These are phyloP conservation scores for Malachius bipustulatus DNA, from an alignment of 2,888 invertebrate species.

Conservation along the genomic window DNA sequence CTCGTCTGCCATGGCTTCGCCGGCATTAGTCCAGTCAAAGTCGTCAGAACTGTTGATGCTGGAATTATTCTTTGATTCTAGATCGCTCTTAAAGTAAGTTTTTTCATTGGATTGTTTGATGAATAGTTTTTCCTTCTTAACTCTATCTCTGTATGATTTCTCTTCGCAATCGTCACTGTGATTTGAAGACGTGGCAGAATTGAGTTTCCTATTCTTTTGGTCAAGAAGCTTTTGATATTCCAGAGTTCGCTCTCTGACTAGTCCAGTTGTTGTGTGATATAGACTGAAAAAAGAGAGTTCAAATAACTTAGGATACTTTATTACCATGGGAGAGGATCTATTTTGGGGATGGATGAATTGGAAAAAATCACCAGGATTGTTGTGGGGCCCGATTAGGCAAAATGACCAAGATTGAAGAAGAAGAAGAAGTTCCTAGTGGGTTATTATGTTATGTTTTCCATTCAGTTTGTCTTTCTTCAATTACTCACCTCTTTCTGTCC, in stretches of 20 bases:
- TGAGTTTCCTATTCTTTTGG: slow-evolving; percentile 35
- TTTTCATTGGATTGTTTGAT: slow-evolving; percentile 22
- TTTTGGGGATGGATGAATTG: too few relatives aligned
- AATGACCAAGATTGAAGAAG: too few relatives aligned
- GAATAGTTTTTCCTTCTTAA: slow-evolving; percentile 35
- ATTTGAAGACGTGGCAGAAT: slow-evolving; percentile 32
- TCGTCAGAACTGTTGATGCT: slow-evolving; percentile 42
- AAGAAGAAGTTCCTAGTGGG: too few relatives aligned
- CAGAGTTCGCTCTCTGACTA: slow-evolving; percentile 39
- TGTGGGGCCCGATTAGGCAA: too few relatives aligned
- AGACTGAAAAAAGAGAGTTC: slow-evolving; percentile 15
- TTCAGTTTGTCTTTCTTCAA: too few relatives aligned
- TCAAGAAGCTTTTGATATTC: slow-evolving; percentile 41
- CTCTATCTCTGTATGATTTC: slow-evolving; percentile 57
- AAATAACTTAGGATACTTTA: too few relatives aligned
- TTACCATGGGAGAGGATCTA: too few relatives aligned
- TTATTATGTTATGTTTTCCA: too few relatives aligned
- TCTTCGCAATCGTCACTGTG: slow-evolving; percentile 46
- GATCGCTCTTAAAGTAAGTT: slow-evolving; percentile 28
- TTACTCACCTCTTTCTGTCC: too few relatives aligned
- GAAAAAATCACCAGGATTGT: too few relatives aligned
- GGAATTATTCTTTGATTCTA: slow-evolving; percentile 22
- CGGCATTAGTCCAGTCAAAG: slow-evolving; percentile 45
- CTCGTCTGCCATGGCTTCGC: slow-evolving; percentile 56
- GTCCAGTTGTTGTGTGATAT: slow-evolving; percentile 33